Evolutionary conservation across 2,797 vertebrate genomes (phyloP).

Genomic region (Myotis myotis): DNA sequence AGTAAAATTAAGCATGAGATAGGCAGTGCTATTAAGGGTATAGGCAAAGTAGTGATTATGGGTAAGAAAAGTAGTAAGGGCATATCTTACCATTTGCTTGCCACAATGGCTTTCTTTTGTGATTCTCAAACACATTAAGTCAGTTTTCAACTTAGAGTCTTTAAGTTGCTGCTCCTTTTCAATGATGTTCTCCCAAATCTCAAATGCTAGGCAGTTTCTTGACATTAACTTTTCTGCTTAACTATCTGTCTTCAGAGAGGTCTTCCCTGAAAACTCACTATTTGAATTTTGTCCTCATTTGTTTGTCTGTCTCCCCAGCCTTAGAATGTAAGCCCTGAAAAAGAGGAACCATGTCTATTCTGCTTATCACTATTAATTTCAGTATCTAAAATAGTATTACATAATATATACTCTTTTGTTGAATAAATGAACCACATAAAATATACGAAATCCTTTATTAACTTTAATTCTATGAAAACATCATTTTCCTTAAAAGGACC

Average conservation of each 20-base stretch:
- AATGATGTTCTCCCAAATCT: neutral
- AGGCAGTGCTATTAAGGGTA: neutral
- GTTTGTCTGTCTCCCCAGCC: neutral
- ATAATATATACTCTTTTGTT: neutral
- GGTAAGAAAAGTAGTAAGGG: neutral
- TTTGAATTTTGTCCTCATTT: neutral
- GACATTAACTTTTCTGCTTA: neutral
- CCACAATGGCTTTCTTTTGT: neutral
- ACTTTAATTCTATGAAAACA: neutral
- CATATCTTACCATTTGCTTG: neutral
- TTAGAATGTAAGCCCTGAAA: neutral
- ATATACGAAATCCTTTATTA: neutral
- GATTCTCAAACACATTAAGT: neutral
- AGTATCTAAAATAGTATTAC: neutral
- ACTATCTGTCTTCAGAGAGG: neutral
- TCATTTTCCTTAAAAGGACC: slow-evolving; percentile 23
- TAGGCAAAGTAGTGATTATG: neutral
- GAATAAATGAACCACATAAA: slow-evolving; percentile 3
- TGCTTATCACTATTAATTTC: neutral
- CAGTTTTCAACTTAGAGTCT: neutral
- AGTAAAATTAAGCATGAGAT: neutral
- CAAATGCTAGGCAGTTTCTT: neutral
- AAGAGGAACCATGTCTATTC: neutral
- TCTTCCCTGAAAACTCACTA: neutral
- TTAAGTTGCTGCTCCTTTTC: neutral